Evolutionary conservation across 2,113 vertebrate species (phyloP).

Genomic region (Diadophis punctatus): DNA sequence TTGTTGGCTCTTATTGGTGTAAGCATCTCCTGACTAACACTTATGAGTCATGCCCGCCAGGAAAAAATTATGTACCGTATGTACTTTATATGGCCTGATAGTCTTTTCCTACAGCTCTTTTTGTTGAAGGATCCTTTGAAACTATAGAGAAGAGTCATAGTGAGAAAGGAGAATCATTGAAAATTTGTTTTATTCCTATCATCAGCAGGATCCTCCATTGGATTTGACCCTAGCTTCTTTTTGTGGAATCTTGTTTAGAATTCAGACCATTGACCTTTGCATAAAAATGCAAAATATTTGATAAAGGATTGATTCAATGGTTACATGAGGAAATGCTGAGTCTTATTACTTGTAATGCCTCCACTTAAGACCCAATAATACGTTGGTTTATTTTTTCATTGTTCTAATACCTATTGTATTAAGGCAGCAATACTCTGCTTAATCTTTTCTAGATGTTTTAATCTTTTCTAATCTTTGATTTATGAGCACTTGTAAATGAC

Average conservation of each 20-base stretch:
- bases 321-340: neutral
- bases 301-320: neutral
- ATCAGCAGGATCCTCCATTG: neutral
- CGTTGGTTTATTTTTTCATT: neutral
- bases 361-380: neutral
- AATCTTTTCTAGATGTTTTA: neutral
- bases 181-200: neutral
- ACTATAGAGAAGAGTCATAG: neutral
- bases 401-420: neutral
- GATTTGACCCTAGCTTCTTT: neutral
- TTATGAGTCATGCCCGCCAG: neutral
- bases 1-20: neutral
- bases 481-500: constrained; percentile 22
- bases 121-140: neutral
- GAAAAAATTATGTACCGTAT: neutral
- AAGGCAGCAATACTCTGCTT: neutral
- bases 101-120: neutral
- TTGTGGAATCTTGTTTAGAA: neutral
- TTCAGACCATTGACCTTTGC: neutral
- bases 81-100: neutral
- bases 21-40: neutral
- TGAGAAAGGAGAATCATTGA: neutral
- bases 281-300: neutral
- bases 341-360: neutral
- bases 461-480: neutral